Percentiles rank a stretch among this genome's conserved stretches.
phyloP scores from a whole-genome alignment of 2,113 vertebrate species.

The Machaerirhynchus nigripectus region DNA sequence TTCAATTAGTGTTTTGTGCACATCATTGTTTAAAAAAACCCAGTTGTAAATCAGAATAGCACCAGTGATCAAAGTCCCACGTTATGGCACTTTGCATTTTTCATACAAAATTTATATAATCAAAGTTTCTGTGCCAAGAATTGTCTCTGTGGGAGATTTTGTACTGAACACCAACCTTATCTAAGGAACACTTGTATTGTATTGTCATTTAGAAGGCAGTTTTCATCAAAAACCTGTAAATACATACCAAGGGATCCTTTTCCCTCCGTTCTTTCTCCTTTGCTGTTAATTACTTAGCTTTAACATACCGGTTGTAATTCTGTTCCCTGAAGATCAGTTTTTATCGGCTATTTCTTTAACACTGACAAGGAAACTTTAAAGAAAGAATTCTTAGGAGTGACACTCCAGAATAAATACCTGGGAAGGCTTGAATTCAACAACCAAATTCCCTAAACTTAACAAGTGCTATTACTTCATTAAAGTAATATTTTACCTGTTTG shows the following conservation, averaged over 20 bases:
- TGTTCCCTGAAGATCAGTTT: background rate
- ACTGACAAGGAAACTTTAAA: background rate
- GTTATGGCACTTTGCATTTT: slow-evolving; percentile 27
- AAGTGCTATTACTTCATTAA: background rate
- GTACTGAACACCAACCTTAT: background rate
- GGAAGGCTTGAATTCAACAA: background rate
- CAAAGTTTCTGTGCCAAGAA: slow-evolving; percentile 31
- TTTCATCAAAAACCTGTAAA: background rate
- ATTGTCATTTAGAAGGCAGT: background rate
- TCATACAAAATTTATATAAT: slow-evolving; percentile 50
- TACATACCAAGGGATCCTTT: background rate
- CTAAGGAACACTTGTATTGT: background rate
- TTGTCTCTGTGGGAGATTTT: background rate
- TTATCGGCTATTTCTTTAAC: background rate
- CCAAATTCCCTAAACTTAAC: background rate
- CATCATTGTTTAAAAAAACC: background rate
- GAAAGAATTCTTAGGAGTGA: background rate
- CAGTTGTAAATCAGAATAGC: slow-evolving; percentile 18
- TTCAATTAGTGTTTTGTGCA: slow-evolving; percentile 58
- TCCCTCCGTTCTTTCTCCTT: background rate
- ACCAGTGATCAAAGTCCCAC: slow-evolving; percentile 27
- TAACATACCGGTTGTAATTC: background rate
- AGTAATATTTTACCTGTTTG: background rate
- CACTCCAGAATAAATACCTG: background rate
- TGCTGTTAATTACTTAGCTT: slow-evolving; percentile 7